Percentiles rank a stretch among this genome's conserved stretches.
phyloP scores from a whole-genome alignment of 1,140 invertebrate species.

The Heliconius melpomene region DNA sequence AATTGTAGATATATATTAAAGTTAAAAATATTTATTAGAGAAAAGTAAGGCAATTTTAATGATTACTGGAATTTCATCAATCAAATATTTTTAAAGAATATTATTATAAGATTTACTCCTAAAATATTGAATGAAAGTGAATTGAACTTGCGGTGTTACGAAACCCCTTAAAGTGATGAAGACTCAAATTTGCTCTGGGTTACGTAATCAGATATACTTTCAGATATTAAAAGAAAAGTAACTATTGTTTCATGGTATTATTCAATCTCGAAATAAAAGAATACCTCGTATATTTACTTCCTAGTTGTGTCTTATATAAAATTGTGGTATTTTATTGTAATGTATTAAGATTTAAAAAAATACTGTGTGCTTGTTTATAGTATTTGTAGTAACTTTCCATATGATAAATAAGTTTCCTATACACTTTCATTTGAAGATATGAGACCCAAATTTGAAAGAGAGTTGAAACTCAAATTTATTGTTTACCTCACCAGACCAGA shows the following conservation, averaged over 20 bases:
- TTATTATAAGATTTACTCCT: background rate
- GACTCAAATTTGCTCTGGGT: conserved; percentile 15
- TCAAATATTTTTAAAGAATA: background rate
- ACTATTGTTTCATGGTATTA: conserved; percentile 2
- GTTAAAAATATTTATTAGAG: too few relatives aligned
- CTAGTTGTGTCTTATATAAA: background rate
- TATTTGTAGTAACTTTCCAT: background rate
- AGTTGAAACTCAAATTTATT: too few relatives aligned
- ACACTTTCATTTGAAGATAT: background rate
- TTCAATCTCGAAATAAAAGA: background rate
- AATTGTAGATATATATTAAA: too few relatives aligned
- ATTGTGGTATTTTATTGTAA: background rate
- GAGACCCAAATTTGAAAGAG: background rate
- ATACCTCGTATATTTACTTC: background rate
- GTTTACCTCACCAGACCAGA: background rate
- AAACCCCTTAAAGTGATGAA: background rate
- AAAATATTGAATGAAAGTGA: conserved; percentile 1
- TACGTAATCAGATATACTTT: conserved; percentile 22
- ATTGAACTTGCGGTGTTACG: conserved; percentile 12
- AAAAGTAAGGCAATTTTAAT: too few relatives aligned
- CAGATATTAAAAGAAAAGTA: conserved; percentile 21
- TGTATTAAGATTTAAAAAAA: background rate
- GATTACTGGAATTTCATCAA: too few relatives aligned
- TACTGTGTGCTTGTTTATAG: background rate
- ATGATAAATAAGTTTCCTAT: background rate